These are phyloP conservation scores for Sussaba pulchella DNA, from an alignment of 2,888 invertebrate genomes.

Conservation along the genomic window DNA sequence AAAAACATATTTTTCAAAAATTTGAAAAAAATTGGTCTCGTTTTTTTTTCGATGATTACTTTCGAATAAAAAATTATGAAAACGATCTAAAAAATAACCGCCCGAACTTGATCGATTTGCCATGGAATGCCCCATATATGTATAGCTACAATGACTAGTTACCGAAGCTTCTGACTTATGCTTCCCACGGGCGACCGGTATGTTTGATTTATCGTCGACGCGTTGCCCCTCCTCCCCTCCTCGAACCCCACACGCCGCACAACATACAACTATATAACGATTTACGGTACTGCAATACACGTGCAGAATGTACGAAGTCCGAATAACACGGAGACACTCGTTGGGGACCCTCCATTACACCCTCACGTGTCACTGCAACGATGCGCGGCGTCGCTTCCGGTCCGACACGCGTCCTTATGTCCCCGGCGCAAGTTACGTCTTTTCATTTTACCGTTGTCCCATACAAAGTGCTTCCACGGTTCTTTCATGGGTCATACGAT, in stretches of 20 bases:
- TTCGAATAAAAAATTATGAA: no score
- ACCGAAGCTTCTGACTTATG: slow-evolving; percentile 75
- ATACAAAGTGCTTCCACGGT: no score
- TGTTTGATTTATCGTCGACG: slow-evolving; percentile 77
- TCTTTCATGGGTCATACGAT: no score
- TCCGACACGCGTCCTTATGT: slow-evolving; percentile 78
- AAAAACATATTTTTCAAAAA: no score
- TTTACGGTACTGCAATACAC: slow-evolving; percentile 57
- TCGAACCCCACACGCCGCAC: slow-evolving; percentile 67
- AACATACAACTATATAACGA: slow-evolving; percentile 26
- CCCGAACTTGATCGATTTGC: no score
- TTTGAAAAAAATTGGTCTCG: no score
- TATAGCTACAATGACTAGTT: slow-evolving; percentile 74
- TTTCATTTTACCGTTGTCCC: slow-evolving; percentile 41
- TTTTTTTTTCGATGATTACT: no score
- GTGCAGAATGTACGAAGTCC: slow-evolving; percentile 1
- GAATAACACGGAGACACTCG: slow-evolving; percentile 37
- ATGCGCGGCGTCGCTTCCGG: slow-evolving; percentile 80
- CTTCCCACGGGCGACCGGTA: slow-evolving; percentile 78
- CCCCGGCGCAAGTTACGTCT: slow-evolving; percentile 64
- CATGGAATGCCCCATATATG: slow-evolving; percentile 68
- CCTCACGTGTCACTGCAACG: slow-evolving; percentile 79
- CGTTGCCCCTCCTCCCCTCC: slow-evolving; percentile 68
- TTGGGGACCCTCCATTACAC: slow-evolving; percentile 65
- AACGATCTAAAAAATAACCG: no score